Base-by-base conservation (phyloP, 2,113 vertebrate species). In the Motacilla alba region DNA sequence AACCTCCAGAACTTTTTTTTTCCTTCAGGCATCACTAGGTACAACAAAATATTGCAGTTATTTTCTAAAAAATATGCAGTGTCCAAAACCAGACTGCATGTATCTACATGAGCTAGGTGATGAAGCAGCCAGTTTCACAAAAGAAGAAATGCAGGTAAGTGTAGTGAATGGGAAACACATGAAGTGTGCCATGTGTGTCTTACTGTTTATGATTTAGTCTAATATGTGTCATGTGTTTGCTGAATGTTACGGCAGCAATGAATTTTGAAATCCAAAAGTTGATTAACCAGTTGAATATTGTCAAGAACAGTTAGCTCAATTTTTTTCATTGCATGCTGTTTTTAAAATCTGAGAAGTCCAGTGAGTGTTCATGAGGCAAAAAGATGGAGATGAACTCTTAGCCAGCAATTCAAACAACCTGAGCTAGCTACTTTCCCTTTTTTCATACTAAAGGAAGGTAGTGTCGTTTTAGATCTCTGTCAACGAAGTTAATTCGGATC, bases 1-100 rank as follows among this genome's bases (percentile, higher is more conserved):
- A 92, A 78, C 4, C 6, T 82, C 39, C 12, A 21, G 15, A 66
- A 50, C 37, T n/a, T 9, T 13, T 12, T 87, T 69, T 35, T 59
- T 4, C 26, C 68, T 94, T n/a, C 94, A 99, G 99, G 99, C 99
- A 95, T 99, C 99, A 97, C 98, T 99, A 99, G 99, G 99, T 97
- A 99, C 99, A 98, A 99, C 99, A 97, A 99, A 99, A 98, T 99
- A 99, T 96, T 99, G 99, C 99, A 99, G 99, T 98, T 99, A 99
- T 97, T 99, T 99, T 96, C 98, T 99, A 94, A 99, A 99, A 98
- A 99, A 99, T 97, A 99, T 99, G 99, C 99, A 99, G 97, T 99
- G 99, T 98, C 99, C 99, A 94, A 99, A 99, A 97, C 98, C 99
- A 94, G 99, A 99, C 98, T 99, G 99, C 97, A 99, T 99, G 99